Conservation (phyloP, 2,797 vertebrate species). For the Ambastaia sidthimunki region DNA sequence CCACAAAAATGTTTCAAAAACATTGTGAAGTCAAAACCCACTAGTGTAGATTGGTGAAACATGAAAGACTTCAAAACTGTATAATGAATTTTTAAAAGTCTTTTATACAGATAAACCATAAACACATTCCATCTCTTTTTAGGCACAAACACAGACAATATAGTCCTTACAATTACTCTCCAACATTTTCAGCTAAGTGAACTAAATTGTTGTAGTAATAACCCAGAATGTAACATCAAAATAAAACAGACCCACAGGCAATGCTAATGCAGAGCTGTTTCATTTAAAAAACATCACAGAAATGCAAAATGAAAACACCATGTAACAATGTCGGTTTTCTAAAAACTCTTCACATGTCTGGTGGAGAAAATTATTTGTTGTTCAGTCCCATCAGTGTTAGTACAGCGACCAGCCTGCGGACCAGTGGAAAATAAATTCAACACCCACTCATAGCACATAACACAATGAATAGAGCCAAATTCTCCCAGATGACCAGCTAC, state of each 20-base stretch:
- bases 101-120: constrained; percentile 1
- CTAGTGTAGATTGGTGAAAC: background rate
- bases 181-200: constrained; percentile 15
- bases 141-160: constrained; percentile 19
- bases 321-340: constrained; percentile 39
- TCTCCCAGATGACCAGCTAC: constrained; percentile 10
- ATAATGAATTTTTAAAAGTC: constrained; percentile 9
- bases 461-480: background rate
- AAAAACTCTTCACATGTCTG: constrained; percentile 1
- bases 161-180: constrained; percentile 19
- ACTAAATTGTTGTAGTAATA: constrained; percentile 41
- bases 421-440: constrained; percentile 13
- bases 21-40: background rate
- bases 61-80: background rate
- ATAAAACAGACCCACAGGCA: constrained; percentile 37
- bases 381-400: constrained; percentile 20
- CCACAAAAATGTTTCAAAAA: background rate
- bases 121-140: background rate
- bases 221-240: constrained; percentile 23
- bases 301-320: constrained; percentile 34
- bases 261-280: constrained; percentile 31
- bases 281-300: constrained; percentile 42
- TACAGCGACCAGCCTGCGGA: constrained; percentile 1
- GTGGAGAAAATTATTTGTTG: constrained; percentile 1
- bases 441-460: constrained; percentile 18